Evolutionary conservation across 2,113 vertebrate genomes (phyloP), one percentile per base, ranked within the genome.

Genomic region (Sterna hirundo): DNA sequence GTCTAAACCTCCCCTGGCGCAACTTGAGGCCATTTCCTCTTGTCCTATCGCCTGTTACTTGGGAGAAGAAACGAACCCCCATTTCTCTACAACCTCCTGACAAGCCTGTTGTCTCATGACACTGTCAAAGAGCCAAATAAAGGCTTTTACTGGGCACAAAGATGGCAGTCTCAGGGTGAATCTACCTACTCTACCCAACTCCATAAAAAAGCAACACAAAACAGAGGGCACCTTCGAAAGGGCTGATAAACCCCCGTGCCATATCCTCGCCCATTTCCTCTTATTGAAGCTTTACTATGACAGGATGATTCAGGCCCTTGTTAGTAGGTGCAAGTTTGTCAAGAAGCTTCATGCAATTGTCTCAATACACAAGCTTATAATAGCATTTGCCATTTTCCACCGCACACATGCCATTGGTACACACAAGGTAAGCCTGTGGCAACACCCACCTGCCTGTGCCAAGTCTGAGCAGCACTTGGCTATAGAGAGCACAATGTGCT

Each of bases 371-470:
- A 46, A 54, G 32, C 18, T 68, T 18, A 1, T 23, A 38, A 27
- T 42, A 52, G 49, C 22, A 18, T 81, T 61, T 58, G 23, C 29
- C 11, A 21, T 74, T 52, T 68, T 25, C 40, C 72, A 58, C 25
- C 0, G 0, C 3, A 16, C 46, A 18, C 7, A 11, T 16, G 34
- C 57, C 79, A 42, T 5, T 11, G 23, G 42, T 7, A 5, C 29
- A 52, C 30, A n/a, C 22, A 26, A 20, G 22, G 44, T 21, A 36
- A 76, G 38, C 9, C n/a, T 23, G 25, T 0, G 3, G 66, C 65
- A 85, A 38, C 57, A 64, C 6, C 10, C 13, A 64, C 5, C 8
- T 9, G 13, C 3, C 1, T 4, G 2, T 0, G 1, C 9, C 3
- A n/a, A 34, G 25, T 54, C 75, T 19, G 18, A 74, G 60, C 38